Base-by-base conservation (phyloP, 2,888 invertebrate genomes). In the Chaetogeoica ovagalla region DNA sequence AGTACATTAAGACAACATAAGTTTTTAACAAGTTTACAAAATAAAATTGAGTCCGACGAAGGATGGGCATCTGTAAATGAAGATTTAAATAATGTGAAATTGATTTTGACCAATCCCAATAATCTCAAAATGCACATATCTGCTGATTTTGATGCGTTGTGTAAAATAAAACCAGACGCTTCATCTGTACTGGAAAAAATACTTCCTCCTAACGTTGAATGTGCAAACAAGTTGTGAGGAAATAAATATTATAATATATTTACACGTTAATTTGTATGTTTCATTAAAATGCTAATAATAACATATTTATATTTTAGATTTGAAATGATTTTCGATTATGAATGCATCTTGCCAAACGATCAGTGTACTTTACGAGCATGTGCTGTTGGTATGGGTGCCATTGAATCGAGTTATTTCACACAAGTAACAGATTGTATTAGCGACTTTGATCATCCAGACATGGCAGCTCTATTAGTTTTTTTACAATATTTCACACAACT, bases 401-500 rank as follows among this genome's bases (percentile, higher is more conserved):
- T 93, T 83, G 95, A 96, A 87, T 93, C 94, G 0, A 89, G 91
- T 7, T 94, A 90, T 87, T 88, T 93, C 82, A 88, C 88, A 82
- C 93, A 93, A 86, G 88, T 90, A 39, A 89, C 90, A 23, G 90
- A 90, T 30, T 91, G 92, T 74, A 91, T 94, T 81, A 88, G 86
- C 3, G 90, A 91, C 37, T 91, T 89, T 85, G 86, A 87, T 70
- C 86, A 90, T 85, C 86, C 90, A 0, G 92, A 93, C 85, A 86
- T 92, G 59, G 92, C 95, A 15, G 91, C 94, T 72, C 87, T 96
- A 48, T 87, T 91, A 84, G 91, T 96, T 52, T 93, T 93, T 83
- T 88, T 95, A 83, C 94, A 95, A 87, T 97, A 96, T 87, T 90
- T 96, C 84, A 92, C 91, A 11, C 95, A 95, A 87, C 88, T 92